Conservation (phyloP, 2,797 vertebrate species). For the Hoplostethus mediterraneus region DNA sequence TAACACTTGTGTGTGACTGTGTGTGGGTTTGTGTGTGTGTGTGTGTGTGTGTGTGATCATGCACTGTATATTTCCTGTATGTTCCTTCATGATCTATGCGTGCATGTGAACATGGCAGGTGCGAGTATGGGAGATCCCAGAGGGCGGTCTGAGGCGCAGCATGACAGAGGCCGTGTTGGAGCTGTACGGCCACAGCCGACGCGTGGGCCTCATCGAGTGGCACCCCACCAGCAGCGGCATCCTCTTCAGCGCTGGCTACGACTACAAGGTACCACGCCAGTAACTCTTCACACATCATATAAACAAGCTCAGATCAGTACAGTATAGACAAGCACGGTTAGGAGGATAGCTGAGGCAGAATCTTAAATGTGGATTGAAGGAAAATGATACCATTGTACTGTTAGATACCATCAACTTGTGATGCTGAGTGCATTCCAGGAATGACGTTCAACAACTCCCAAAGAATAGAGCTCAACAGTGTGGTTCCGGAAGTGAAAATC, state of each 20-base stretch:
- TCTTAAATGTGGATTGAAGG: too few relatives aligned
- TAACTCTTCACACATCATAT: background rate
- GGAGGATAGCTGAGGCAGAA: background rate
- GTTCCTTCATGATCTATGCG: constrained; percentile 20
- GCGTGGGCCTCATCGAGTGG: constrained; percentile 98
- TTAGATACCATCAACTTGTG: too few relatives aligned
- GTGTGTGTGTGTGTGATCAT: constrained; percentile 2
- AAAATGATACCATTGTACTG: too few relatives aligned
- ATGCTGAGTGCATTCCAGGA: too few relatives aligned
- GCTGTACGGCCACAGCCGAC: constrained; percentile 95
- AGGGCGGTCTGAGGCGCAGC: constrained; percentile 92
- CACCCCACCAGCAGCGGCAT: constrained; percentile 97
- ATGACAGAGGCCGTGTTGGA: constrained; percentile 94
- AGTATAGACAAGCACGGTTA: background rate
- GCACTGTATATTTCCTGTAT: background rate
- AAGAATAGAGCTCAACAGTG: too few relatives aligned
- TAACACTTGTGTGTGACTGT: background rate
- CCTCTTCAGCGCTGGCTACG: constrained; percentile 96
- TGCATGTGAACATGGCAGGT: constrained; percentile 82
- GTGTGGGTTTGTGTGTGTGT: constrained; percentile 4
- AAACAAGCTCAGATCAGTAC: background rate
- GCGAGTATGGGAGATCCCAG: constrained; percentile 97
- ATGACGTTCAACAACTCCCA: too few relatives aligned
- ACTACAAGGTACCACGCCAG: constrained; percentile 91
- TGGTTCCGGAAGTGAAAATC: too few relatives aligned